A percentile compares a stretch with the other conserved stretches of the same genome.
Conservation (phyloP, 2,113 vertebrate species). For the Boleophthalmus pectinirostris region DNA sequence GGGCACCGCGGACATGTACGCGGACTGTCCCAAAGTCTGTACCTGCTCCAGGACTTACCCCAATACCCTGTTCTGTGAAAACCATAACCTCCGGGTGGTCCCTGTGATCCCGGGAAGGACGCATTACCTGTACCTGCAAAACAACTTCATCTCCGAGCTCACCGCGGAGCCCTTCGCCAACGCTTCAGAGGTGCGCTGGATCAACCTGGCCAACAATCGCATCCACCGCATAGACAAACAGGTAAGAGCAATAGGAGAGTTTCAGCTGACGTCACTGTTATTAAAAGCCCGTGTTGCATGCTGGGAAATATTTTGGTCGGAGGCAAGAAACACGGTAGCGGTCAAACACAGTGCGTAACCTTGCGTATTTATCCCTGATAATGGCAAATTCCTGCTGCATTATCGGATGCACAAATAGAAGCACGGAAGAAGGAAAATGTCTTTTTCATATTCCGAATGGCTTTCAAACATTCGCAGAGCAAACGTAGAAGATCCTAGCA, state of each 20-base stretch:
- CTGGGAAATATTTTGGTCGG: too few species aligned
- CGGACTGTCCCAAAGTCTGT: conserved; percentile 92
- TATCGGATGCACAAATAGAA: too few species aligned
- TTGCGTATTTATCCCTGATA: too few species aligned
- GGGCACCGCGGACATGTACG: conserved; percentile 83
- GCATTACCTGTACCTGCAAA: conserved; percentile 94
- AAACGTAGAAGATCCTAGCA: too few species aligned
- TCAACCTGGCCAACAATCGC: conserved; percentile 95
- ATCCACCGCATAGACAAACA: conserved; percentile 86
- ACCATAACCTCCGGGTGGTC: conserved; percentile 90
- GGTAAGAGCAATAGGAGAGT: conserved; percentile 43
- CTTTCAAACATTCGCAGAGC: too few species aligned
- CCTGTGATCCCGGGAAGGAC: conserved; percentile 86
- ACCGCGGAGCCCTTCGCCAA: conserved; percentile 88
- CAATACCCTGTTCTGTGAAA: conserved; percentile 92
- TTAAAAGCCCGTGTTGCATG: too few species aligned
- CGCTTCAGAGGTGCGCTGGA: conserved; percentile 86
- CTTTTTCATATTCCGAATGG: too few species aligned
- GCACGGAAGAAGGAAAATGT: too few species aligned
- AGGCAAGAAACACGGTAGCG: too few species aligned
- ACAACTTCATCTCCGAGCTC: conserved; percentile 94
- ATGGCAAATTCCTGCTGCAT: too few species aligned
- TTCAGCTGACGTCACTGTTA: too few species aligned
- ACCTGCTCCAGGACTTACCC: conserved; percentile 86
- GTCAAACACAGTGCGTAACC: too few species aligned